These are phyloP conservation scores for Tholera decimalis DNA, from an alignment of 2,888 invertebrate genomes.

Conservation along the genomic window DNA sequence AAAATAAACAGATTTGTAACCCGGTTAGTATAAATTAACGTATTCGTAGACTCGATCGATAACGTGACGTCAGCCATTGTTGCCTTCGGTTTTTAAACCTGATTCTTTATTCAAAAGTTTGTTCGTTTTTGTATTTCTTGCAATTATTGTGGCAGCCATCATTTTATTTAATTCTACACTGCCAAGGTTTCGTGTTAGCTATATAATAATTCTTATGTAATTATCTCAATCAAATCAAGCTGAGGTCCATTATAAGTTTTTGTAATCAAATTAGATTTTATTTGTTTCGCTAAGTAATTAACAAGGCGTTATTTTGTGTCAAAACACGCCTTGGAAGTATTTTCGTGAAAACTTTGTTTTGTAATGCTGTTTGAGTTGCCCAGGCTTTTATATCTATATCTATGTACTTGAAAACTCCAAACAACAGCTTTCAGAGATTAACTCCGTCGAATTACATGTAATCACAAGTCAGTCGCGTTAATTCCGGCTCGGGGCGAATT, in stretches of 20 bases:
- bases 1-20: constrained; percentile 46
- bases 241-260: constrained; percentile 19
- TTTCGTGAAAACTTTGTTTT: constrained; percentile 36
- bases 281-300: constrained; percentile 48
- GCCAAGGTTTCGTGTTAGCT: constrained; percentile 11
- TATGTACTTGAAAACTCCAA: constrained; percentile 34
- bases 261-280: constrained; percentile 15
- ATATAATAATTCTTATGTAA: constrained; percentile 27
- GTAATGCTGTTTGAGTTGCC: constrained; percentile 46
- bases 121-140: constrained; percentile 19
- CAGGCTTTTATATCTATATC: constrained; percentile 31
- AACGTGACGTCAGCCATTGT: constrained; percentile 40
- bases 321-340: constrained; percentile 42
- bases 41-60: constrained; percentile 31
- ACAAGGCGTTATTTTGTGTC: constrained; percentile 49
- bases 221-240: constrained; percentile 41
- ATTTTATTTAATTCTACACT: constrained; percentile 8
- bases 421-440: constrained; percentile 49
- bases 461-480: constrained; percentile 46
- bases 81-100: constrained; percentile 25
- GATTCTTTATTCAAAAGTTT: constrained; percentile 21
- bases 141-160: constrained; percentile 14
- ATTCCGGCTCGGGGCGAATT: constrained; percentile 42
- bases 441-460: constrained; percentile 51
- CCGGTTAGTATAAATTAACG: constrained; percentile 48